phyloP scores from a whole-genome alignment of 2,113 vertebrate genomes.

The Callionymus lyra region DNA sequence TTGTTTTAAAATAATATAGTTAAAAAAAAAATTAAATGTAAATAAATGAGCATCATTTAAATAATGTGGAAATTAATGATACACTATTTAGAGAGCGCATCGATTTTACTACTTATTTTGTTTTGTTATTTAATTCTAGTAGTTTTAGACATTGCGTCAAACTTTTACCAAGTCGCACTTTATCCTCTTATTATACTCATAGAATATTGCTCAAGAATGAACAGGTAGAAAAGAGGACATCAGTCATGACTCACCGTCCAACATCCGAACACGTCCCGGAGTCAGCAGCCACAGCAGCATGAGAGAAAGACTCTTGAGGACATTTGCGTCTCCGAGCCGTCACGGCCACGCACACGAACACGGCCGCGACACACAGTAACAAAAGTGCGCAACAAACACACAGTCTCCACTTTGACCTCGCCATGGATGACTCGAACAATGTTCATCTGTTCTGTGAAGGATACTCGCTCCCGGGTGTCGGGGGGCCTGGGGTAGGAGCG shows the following conservation, averaged over 20 bases:
- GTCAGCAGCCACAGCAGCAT: slow-evolving; percentile 75
- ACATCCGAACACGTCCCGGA: slow-evolving; percentile 68
- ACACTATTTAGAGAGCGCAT: no score
- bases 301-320: slow-evolving; percentile 32
- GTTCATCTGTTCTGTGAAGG: not conserved
- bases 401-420: slow-evolving; percentile 28
- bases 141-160: no score
- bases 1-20: no score
- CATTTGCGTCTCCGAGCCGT: slow-evolving; percentile 16
- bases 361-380: slow-evolving; percentile 21
- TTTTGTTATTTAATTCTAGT: no score
- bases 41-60: no score
- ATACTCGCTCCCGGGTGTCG: not conserved
- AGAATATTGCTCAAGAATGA: no score
- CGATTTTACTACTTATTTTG: no score
- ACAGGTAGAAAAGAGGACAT: not conserved
- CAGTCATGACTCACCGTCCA: slow-evolving; percentile 64
- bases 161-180: no score
- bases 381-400: slow-evolving; percentile 31
- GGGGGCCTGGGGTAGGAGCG: no score
- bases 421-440: slow-evolving; percentile 23
- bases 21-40: no score
- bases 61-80: not conserved
- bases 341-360: slow-evolving; percentile 23
- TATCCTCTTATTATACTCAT: no score